phyloP scores from a whole-genome alignment of 2,113 vertebrate genomes.

The Psittacula cyanocephala region DNA sequence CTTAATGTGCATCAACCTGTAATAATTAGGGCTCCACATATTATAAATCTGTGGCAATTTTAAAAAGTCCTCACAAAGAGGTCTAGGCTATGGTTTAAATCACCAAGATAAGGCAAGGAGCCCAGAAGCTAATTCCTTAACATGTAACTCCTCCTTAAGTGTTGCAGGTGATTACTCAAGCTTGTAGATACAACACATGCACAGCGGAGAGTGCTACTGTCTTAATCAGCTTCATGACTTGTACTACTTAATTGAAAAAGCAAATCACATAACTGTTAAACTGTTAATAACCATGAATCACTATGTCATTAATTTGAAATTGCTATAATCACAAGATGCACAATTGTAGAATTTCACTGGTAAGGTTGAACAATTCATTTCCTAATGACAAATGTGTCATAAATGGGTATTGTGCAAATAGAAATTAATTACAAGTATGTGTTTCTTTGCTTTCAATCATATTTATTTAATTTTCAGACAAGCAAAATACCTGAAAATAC shows the following conservation, averaged over 20 bases:
- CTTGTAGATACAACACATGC: background rate
- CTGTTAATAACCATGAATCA: constrained; percentile 64
- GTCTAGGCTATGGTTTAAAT: background rate
- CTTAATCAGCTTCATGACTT: background rate
- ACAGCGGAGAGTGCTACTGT: constrained; percentile 11
- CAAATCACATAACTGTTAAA: constrained; percentile 54
- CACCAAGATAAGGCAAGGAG: background rate
- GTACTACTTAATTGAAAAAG: constrained; percentile 48
- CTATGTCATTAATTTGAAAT: constrained; percentile 59
- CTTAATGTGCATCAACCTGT: background rate
- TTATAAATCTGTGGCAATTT: background rate
- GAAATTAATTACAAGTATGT: background rate
- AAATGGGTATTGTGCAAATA: constrained; percentile 41
- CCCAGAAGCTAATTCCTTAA: background rate
- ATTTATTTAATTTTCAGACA: background rate
- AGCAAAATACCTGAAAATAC: background rate
- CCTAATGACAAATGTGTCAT: constrained; percentile 24
- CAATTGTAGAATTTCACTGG: constrained; percentile 39
- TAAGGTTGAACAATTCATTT: constrained; percentile 56
- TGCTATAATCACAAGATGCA: constrained; percentile 43
- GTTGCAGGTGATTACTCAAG: background rate
- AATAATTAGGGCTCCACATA: background rate
- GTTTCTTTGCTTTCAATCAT: constrained; percentile 20
- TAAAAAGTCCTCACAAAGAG: background rate
- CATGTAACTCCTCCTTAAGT: background rate